Percentiles rank a stretch among this genome's conserved stretches.
Conservation (phyloP, 1,140 invertebrate genomes). For the Triops cancriformis region DNA sequence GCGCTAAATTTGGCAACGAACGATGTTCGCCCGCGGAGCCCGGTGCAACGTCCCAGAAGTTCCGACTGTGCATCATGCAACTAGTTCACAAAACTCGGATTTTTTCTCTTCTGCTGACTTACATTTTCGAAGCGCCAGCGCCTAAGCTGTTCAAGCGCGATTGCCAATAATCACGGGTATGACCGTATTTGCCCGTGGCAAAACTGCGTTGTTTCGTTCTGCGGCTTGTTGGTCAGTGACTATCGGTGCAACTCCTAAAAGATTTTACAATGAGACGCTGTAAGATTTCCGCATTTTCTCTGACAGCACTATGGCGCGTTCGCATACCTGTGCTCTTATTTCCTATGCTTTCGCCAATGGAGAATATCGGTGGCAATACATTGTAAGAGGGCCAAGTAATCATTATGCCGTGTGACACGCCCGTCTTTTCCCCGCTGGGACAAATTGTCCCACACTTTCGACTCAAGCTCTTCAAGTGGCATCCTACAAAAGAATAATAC, state of each 20-base stretch:
- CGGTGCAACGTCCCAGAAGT: too few species aligned
- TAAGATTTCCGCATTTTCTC: too few species aligned
- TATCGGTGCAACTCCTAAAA: constrained; percentile 53
- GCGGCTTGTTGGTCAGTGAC: constrained; percentile 52
- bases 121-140: constrained; percentile 51
- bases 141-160: constrained; percentile 64
- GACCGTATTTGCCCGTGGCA: constrained; percentile 68
- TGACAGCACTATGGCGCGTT: too few species aligned
- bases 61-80: too few species aligned
- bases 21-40: too few species aligned
- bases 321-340: constrained; percentile 51
- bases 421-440: not conserved
- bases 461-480: constrained; percentile 16
- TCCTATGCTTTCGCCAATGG: constrained; percentile 27
- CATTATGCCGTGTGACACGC: not conserved
- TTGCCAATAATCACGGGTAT: constrained; percentile 67
- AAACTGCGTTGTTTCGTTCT: constrained; percentile 60
- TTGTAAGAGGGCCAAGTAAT: constrained; percentile 16
- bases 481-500: constrained; percentile 6
- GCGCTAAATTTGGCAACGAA: too few species aligned
- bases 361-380: constrained; percentile 11
- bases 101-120: too few species aligned
- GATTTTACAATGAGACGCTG: too few species aligned
- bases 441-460: not conserved
- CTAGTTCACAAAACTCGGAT: too few species aligned